phyloP scores from a whole-genome alignment of 2,113 vertebrate genomes.

The Pelecanus crispus region DNA sequence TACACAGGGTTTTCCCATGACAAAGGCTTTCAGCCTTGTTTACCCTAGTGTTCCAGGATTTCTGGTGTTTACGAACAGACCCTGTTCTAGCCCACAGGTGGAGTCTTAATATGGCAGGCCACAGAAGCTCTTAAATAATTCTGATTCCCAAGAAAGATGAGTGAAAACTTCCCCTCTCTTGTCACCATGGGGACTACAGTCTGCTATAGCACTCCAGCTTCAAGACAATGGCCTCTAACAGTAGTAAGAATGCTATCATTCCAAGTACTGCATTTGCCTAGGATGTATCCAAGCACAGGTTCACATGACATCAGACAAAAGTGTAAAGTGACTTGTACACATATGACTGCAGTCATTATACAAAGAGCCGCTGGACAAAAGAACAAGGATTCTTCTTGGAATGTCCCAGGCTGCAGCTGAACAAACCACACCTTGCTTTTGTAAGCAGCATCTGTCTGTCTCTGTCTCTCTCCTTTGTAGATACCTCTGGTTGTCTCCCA shows the following conservation, averaged over 20 bases:
- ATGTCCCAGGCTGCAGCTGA: not conserved
- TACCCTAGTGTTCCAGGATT: not conserved
- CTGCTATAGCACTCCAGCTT: slow-evolving; percentile 20
- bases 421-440: not conserved
- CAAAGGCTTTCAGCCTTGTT: not conserved
- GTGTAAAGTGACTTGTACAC: not conserved
- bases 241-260: not conserved
- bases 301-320: not conserved
- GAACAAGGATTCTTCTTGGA: not conserved
- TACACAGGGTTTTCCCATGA: not conserved
- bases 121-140: not conserved
- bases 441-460: not conserved
- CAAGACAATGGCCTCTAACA: not conserved
- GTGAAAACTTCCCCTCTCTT: not conserved
- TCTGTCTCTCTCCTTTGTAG: not conserved
- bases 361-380: not conserved
- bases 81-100: not conserved
- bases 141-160: not conserved
- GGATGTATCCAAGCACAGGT: not conserved
- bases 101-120: not conserved
- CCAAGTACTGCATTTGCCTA: not conserved
- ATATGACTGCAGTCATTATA: not conserved
- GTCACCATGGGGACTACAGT: slow-evolving; percentile 43
- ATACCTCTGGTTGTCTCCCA: not conserved
- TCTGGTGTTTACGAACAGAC: not conserved